A percentile compares a stretch with the other conserved stretches of the same genome.
These are phyloP conservation scores for Phymatocera aterrima DNA, from an alignment of 2,888 invertebrate species.

Conservation along the genomic window DNA sequence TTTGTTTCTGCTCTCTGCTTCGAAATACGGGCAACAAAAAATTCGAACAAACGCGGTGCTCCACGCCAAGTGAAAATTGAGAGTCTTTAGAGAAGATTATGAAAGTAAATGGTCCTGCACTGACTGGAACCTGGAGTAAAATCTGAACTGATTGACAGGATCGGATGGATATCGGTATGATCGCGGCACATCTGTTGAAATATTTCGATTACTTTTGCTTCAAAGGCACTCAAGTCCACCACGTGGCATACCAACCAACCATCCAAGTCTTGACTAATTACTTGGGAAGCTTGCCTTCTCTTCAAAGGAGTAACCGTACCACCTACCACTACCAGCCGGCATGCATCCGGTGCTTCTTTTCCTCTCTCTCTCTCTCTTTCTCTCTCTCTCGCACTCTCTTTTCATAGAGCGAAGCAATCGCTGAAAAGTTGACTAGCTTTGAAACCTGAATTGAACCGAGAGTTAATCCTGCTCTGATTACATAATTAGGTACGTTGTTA, in stretches of 20 bases:
- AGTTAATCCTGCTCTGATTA: conserved; percentile 27
- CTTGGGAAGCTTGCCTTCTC: conserved; percentile 38
- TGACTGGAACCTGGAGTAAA: not conserved
- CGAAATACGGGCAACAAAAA: no score
- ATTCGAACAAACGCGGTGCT: no score
- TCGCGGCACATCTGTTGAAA: conserved; percentile 20
- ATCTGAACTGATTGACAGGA: conserved; percentile 18
- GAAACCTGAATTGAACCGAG: conserved; percentile 10
- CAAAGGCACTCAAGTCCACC: conserved; percentile 26
- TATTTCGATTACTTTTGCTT: conserved; percentile 39
- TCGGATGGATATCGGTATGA: conserved; percentile 12
- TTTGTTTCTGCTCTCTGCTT: no score
- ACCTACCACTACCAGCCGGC: conserved; percentile 11
- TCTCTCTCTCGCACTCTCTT: no score
- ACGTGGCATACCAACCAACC: conserved; percentile 38
- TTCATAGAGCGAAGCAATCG: conserved; percentile 12
- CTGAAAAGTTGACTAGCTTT: conserved; percentile 29
- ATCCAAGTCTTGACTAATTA: conserved; percentile 42
- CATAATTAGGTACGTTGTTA: not conserved
- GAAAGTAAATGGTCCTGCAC: not conserved
- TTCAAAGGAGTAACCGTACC: conserved; percentile 43
- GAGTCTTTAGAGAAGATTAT: not conserved
- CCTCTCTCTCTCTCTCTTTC: not conserved
- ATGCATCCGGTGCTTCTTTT: conserved; percentile 11
- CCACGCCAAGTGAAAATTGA: no score